phyloP scores from a whole-genome alignment of 2,888 invertebrate genomes.

The Rotaria socialis region DNA sequence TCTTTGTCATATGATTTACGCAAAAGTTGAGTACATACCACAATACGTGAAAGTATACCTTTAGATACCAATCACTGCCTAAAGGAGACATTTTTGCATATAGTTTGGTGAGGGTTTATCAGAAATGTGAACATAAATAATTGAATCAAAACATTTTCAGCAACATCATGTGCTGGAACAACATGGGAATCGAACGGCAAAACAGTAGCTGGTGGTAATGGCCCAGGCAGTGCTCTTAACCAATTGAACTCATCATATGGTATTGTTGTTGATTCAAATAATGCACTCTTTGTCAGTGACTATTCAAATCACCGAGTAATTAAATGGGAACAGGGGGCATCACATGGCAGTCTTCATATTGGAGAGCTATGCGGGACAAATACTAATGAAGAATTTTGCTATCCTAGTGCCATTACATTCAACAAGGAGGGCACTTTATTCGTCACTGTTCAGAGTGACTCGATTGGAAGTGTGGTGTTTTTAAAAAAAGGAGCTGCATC shows the following conservation, averaged over 20 bases:
- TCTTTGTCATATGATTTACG: no score
- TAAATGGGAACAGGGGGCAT: background rate
- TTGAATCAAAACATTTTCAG: background rate
- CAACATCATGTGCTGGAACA: background rate
- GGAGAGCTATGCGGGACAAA: background rate
- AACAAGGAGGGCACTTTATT: background rate
- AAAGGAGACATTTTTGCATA: no score
- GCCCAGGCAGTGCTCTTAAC: background rate
- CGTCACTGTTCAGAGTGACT: background rate
- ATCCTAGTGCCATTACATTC: background rate
- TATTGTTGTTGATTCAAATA: background rate
- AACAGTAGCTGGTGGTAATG: background rate
- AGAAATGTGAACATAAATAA: no score
- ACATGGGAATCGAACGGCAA: background rate
- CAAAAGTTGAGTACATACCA: no score
- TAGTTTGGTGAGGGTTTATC: no score
- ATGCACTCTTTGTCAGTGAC: background rate
- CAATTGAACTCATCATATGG: background rate
- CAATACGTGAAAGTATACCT: no score
- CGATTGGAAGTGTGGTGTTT: background rate
- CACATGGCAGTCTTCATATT: background rate
- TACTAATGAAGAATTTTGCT: background rate
- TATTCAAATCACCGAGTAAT: background rate
- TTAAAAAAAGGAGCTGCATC: background rate
- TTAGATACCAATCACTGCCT: no score